phyloP scores from a whole-genome alignment of 2,113 vertebrate species.

The Thamnaconus septentrionalis region DNA sequence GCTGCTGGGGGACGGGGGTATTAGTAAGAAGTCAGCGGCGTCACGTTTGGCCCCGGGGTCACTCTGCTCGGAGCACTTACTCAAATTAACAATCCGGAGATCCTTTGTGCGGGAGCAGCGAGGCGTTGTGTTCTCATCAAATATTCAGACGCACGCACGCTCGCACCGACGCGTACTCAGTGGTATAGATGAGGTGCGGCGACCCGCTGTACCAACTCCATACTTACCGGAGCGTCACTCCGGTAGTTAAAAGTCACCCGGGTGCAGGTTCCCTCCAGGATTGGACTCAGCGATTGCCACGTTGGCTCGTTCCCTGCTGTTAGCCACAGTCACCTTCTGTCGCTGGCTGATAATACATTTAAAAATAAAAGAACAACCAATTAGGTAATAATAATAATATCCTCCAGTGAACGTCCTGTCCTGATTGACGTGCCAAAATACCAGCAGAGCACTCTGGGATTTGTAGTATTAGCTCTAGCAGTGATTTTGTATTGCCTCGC shows the following conservation, averaged over 20 bases:
- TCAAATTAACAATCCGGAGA: conserved; percentile 49
- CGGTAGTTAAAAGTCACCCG: conserved; percentile 39
- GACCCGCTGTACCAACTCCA: conserved; percentile 1
- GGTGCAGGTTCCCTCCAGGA: conserved; percentile 4
- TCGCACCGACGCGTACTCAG: not conserved
- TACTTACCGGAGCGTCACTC: not conserved
- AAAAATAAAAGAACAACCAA: too few relatives aligned
- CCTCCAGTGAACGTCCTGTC: too few relatives aligned
- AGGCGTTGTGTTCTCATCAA: conserved; percentile 45
- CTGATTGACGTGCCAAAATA: too few relatives aligned
- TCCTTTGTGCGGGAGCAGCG: conserved; percentile 47
- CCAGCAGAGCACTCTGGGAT: too few relatives aligned
- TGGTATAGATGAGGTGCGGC: not conserved
- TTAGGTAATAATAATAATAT: too few relatives aligned
- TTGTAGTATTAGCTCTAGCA: too few relatives aligned
- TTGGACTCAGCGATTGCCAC: not conserved
- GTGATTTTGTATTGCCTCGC: too few relatives aligned
- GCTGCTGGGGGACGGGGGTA: too few relatives aligned
- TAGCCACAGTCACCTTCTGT: too few relatives aligned
- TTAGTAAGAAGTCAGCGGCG: not conserved
- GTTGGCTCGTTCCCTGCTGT: too few relatives aligned
- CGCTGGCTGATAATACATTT: too few relatives aligned
- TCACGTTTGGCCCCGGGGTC: conserved; percentile 9
- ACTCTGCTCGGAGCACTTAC: conserved; percentile 38
- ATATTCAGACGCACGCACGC: conserved; percentile 42